Conservation (phyloP, 2,113 vertebrate genomes). For the Aegotheles bennettii region DNA sequence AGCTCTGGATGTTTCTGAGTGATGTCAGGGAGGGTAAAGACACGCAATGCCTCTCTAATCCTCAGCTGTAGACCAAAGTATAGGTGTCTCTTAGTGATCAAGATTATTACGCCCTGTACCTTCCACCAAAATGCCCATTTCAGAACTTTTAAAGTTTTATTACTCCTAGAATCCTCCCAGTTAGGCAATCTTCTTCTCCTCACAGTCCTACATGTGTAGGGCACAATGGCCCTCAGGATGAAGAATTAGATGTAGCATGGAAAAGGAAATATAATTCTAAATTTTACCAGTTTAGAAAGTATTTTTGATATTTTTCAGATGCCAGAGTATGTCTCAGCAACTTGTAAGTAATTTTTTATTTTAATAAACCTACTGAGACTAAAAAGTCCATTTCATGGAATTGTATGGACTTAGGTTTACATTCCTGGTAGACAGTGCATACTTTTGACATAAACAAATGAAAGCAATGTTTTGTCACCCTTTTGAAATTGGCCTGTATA, state of each 20-base stretch:
- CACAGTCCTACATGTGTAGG: neutral
- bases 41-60: neutral
- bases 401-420: neutral
- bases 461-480: neutral
- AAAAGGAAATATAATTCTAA: neutral
- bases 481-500: neutral
- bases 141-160: neutral
- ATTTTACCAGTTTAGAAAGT: neutral
- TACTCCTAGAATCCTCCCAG: neutral
- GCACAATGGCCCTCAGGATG: neutral
- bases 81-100: neutral
- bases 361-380: neutral
- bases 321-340: neutral
- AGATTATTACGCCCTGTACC: neutral
- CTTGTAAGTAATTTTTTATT: neutral
- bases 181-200: neutral
- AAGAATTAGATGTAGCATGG: neutral
- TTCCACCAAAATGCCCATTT: neutral
- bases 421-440: neutral
- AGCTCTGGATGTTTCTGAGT: neutral
- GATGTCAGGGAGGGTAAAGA: neutral
- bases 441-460: neutral
- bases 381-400: neutral
- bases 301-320: neutral
- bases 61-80: neutral